These are phyloP conservation scores for Xestia sexstrigata DNA, from an alignment of 2,888 invertebrate genomes.

Conservation along the genomic window DNA sequence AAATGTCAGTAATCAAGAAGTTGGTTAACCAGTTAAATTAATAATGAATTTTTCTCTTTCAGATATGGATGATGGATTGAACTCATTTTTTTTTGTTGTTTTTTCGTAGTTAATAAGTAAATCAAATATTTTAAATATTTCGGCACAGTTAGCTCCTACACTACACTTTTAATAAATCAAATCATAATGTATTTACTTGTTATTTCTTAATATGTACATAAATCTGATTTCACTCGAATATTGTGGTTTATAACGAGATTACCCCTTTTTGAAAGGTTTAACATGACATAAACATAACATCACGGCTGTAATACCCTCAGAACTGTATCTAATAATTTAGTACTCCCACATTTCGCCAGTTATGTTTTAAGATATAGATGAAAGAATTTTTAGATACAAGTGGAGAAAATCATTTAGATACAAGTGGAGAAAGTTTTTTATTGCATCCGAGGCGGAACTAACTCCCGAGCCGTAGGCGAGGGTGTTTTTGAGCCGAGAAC, in stretches of 20 bases:
- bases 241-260: slow-evolving; percentile 15
- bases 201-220: slow-evolving; percentile 42
- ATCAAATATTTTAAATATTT: slow-evolving; percentile 8
- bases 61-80: slow-evolving; percentile 59
- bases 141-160: slow-evolving; percentile 10
- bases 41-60: slow-evolving; percentile 48
- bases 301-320: not conserved
- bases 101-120: slow-evolving; percentile 12
- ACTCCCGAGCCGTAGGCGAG: no score
- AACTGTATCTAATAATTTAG: not conserved
- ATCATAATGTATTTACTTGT: slow-evolving; percentile 38
- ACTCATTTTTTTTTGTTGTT: slow-evolving; percentile 67
- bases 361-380: not conserved
- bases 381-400: no score
- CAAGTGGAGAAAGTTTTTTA: no score
- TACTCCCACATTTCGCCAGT: not conserved
- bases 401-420: no score
- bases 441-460: no score
- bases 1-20: not conserved
- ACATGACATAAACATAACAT: not conserved
- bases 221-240: slow-evolving; percentile 42
- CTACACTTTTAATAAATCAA: slow-evolving; percentile 23
- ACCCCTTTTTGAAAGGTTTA: not conserved
- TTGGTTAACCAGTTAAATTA: not conserved
- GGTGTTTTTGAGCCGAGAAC: no score